A percentile compares a stretch with the other conserved stretches of the same genome.
phyloP scores from a whole-genome alignment of 2,888 invertebrate species.

The Ethmia dodecea region DNA sequence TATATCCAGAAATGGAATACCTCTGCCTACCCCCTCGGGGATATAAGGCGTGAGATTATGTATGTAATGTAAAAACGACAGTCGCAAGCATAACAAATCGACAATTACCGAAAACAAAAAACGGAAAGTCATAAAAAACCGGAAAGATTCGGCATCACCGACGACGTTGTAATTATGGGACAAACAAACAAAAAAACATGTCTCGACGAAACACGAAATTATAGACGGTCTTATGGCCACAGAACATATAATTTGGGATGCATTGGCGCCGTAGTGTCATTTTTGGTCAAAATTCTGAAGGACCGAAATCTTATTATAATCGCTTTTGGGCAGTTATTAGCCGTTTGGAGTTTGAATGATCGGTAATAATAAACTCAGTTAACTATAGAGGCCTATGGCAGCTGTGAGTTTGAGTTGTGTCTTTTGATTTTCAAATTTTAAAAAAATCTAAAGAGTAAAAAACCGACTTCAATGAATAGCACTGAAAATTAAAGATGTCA shows the following conservation, averaged over 20 bases:
- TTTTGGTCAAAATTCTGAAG: constrained; percentile 30
- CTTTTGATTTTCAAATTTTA: too few species aligned
- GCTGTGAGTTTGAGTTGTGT: too few species aligned
- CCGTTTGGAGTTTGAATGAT: too few species aligned
- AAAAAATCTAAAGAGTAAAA: too few species aligned
- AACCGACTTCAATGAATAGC: too few species aligned
- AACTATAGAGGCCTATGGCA: too few species aligned
- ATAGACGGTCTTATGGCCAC: constrained; percentile 35
- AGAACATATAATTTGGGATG: constrained; percentile 30
- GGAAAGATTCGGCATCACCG: constrained; percentile 36
- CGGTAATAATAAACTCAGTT: too few species aligned
- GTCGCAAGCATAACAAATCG: constrained; percentile 6
- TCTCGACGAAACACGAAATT: constrained; percentile 54
- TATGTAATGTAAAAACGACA: constrained; percentile 7
- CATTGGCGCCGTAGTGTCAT: constrained; percentile 41
- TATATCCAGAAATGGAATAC: too few species aligned
- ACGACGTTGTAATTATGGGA: constrained; percentile 40
- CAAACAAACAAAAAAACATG: constrained; percentile 39
- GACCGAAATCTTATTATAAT: constrained; percentile 26
- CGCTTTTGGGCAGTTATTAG: constrained; percentile 23
- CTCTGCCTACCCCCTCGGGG: too few species aligned
- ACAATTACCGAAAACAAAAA: constrained; percentile 19
- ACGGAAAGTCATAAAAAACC: constrained; percentile 31
- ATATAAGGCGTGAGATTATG: too few species aligned
- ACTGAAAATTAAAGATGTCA: too few species aligned